Evolutionary conservation across 2,888 invertebrate species (phyloP).

Genomic region (Strigamia crassipes): DNA sequence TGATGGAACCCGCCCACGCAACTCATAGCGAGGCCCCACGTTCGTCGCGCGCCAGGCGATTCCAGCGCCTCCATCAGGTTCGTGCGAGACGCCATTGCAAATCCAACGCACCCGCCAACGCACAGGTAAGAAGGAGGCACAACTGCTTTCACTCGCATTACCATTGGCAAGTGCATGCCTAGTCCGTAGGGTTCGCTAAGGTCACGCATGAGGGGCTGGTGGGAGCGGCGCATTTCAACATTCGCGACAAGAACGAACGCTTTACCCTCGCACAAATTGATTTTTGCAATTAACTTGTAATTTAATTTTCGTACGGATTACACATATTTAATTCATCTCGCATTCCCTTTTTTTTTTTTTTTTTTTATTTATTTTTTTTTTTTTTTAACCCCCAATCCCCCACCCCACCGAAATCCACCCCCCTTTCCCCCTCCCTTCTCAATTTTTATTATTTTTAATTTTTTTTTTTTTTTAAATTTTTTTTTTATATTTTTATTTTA

Average conservation of each 20-base stretch:
- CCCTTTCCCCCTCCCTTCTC: no score
- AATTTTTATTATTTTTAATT: no score
- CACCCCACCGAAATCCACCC: no score
- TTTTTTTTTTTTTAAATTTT: no score
- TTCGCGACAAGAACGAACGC: background rate
- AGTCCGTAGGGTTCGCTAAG: background rate
- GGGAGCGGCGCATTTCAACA: background rate
- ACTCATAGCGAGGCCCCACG: conserved; percentile 39
- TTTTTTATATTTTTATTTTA: background rate
- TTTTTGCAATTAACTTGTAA: background rate
- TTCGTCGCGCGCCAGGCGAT: conserved; percentile 3
- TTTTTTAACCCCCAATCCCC: no score
- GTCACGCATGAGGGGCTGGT: background rate
- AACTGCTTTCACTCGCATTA: background rate
- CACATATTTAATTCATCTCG: background rate
- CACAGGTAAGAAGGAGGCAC: background rate
- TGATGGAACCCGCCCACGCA: conserved; percentile 46
- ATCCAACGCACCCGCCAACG: conserved; percentile 28
- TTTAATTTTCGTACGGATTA: no score
- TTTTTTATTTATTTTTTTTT: no score
- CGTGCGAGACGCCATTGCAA: conserved; percentile 16
- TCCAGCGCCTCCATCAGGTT: conserved; percentile 27
- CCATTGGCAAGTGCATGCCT: background rate
- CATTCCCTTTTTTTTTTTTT: background rate
- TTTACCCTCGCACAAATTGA: background rate